These are phyloP conservation scores for Macquaria ambigua DNA, from an alignment of 2,113 vertebrate species.

Conservation along the genomic window DNA sequence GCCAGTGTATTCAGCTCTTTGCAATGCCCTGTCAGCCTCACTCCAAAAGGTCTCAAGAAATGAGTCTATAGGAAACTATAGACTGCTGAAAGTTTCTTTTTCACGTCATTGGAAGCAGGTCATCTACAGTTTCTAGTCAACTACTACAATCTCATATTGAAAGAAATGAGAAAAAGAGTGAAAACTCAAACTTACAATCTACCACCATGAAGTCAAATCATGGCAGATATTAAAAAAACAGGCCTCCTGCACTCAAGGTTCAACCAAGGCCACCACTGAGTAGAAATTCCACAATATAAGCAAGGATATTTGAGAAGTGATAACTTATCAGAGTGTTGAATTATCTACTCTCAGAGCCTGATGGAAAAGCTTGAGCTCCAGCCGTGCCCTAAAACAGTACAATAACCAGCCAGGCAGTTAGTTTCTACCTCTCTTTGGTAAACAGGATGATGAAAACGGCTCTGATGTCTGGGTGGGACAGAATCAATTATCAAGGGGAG, in stretches of 20 bases:
- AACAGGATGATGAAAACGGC: conserved; percentile 17
- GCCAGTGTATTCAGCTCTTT: neutral
- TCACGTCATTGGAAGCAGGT: conserved; percentile 11
- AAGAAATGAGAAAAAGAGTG: neutral
- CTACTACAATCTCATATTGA: neutral
- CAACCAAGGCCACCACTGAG: conserved; percentile 8
- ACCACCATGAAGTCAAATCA: conserved; percentile 1
- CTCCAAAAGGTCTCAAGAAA: conserved; percentile 31
- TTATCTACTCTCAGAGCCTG: conserved; percentile 10
- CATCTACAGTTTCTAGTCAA: neutral
- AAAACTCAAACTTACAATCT: neutral
- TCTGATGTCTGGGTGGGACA: neutral
- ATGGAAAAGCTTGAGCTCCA: conserved; percentile 2
- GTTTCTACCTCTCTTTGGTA: conserved; percentile 9
- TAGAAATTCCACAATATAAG: conserved; percentile 21
- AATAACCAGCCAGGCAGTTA: conserved; percentile 3
- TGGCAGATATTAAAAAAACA: neutral
- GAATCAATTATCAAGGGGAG: neutral
- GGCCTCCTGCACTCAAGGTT: conserved; percentile 15
- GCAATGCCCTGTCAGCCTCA: neutral
- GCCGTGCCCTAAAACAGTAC: conserved; percentile 6
- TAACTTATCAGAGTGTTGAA: conserved; percentile 40
- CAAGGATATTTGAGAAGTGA: conserved; percentile 38
- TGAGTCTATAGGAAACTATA: conserved; percentile 33
- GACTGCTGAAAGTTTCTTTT: neutral